These are phyloP conservation scores for Timema podura DNA, from an alignment of 2,888 invertebrate genomes.

Conservation along the genomic window DNA sequence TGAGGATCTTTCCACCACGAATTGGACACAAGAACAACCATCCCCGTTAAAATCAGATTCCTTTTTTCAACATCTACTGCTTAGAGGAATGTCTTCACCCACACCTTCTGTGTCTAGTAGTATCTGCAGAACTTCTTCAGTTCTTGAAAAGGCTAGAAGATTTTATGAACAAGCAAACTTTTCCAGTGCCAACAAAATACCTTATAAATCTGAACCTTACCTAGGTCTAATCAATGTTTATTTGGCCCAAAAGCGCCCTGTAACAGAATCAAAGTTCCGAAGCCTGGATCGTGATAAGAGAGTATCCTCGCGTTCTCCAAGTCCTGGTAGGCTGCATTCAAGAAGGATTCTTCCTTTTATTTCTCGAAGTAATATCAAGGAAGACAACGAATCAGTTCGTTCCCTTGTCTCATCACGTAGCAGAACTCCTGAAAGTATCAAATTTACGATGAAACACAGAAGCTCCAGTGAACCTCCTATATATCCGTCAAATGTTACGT, in stretches of 20 bases:
- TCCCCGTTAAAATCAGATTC: slow-evolving; percentile 49
- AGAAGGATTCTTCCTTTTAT: too few species aligned
- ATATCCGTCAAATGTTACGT: not conserved
- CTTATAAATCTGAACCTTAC: slow-evolving; percentile 50
- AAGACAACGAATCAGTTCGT: slow-evolving; percentile 3
- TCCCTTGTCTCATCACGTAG: slow-evolving; percentile 38
- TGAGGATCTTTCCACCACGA: not conserved
- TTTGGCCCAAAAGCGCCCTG: slow-evolving; percentile 63
- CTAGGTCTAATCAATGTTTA: slow-evolving; percentile 58
- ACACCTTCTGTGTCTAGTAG: slow-evolving; percentile 18
- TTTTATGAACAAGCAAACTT: slow-evolving; percentile 36
- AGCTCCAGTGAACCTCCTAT: slow-evolving; percentile 62
- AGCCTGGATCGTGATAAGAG: slow-evolving; percentile 57
- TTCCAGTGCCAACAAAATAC: not conserved
- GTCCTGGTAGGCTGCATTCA: slow-evolving; percentile 4
- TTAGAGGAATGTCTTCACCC: slow-evolving; percentile 50
- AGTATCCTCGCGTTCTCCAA: slow-evolving; percentile 21
- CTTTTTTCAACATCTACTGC: slow-evolving; percentile 68
- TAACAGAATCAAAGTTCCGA: slow-evolving; percentile 67
- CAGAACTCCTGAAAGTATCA: slow-evolving; percentile 41
- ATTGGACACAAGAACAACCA: not conserved
- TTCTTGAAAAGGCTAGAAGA: slow-evolving; percentile 63
- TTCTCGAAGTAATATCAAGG: not conserved
- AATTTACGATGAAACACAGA: slow-evolving; percentile 46
- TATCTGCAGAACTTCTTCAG: slow-evolving; percentile 48